phyloP scores from a whole-genome alignment of 2,888 invertebrate species.

The Chloroclysta siterata region DNA sequence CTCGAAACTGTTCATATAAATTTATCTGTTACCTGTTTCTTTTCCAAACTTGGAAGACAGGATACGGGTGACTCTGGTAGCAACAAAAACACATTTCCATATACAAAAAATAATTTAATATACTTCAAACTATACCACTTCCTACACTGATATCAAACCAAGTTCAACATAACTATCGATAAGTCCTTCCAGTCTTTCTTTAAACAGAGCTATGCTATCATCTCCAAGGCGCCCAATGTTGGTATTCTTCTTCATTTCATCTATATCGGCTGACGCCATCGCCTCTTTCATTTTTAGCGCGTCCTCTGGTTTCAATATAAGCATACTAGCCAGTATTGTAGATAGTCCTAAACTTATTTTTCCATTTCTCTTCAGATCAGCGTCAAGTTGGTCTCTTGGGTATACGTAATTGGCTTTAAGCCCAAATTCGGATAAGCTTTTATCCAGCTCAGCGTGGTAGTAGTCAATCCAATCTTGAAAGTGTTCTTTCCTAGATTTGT shows the following conservation, averaged over 20 bases:
- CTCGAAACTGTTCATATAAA: no score
- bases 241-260: neutral
- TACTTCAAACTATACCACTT: no score
- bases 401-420: conserved; percentile 47
- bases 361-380: conserved; percentile 48
- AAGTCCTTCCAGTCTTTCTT: conserved; percentile 36
- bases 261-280: neutral
- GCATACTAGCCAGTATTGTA: conserved; percentile 29
- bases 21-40: no score
- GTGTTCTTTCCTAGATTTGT: conserved; percentile 43
- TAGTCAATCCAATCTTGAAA: conserved; percentile 50
- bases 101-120: neutral
- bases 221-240: neutral
- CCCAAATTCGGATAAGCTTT: conserved; percentile 41
- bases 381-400: conserved; percentile 48
- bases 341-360: conserved; percentile 35
- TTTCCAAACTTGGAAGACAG: no score
- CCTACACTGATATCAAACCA: conserved; percentile 31
- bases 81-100: no score
- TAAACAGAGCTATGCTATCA: conserved; percentile 25
- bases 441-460: conserved; percentile 47
- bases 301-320: neutral
- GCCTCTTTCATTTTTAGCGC: neutral
- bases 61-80: no score
- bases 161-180: conserved; percentile 42